Evolutionary conservation across 1,140 invertebrate genomes (phyloP).

Genomic region (Leptinotarsa defecta): DNA sequence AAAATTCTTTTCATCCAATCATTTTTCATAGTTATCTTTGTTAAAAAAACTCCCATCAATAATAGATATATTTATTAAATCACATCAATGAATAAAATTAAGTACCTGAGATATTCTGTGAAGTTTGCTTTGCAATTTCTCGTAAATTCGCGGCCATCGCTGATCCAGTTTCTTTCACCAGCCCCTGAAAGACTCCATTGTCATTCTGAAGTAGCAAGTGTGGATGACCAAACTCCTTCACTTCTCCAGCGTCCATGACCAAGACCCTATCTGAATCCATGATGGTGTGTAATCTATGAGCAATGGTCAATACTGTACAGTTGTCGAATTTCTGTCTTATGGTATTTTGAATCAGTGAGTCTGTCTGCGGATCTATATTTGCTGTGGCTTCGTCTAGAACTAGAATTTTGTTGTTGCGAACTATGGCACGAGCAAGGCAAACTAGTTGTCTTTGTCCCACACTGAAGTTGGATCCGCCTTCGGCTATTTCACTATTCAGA

Average conservation of each 20-base stretch:
- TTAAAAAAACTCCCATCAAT: too few relatives aligned
- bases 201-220: slow-evolving; percentile 62
- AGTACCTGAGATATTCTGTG: not conserved
- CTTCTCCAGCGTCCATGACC: slow-evolving; percentile 61
- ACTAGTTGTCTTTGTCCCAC: slow-evolving; percentile 63
- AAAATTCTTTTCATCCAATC: too few relatives aligned
- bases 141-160: slow-evolving; percentile 64
- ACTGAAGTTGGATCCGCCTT: slow-evolving; percentile 64
- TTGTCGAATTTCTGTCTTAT: slow-evolving; percentile 63
- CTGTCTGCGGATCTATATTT: slow-evolving; percentile 67
- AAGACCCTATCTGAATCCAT: slow-evolving; percentile 70
- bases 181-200: slow-evolving; percentile 60
- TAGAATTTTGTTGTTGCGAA: slow-evolving; percentile 65
- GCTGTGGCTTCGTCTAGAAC: slow-evolving; percentile 74
- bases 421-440: slow-evolving; percentile 66
- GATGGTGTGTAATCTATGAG: slow-evolving; percentile 74
- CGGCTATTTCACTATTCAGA: slow-evolving; percentile 63
- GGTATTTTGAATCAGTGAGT: slow-evolving; percentile 65
- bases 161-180: slow-evolving; percentile 69
- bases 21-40: too few relatives aligned
- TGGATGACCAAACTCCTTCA: slow-evolving; percentile 65
- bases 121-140: slow-evolving; percentile 62
- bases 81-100: slow-evolving; percentile 10
- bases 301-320: slow-evolving; percentile 73
- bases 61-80: too few relatives aligned